Evolutionary conservation across 1,140 invertebrate genomes (phyloP).

Genomic region (Ruditapes philippinarum): DNA sequence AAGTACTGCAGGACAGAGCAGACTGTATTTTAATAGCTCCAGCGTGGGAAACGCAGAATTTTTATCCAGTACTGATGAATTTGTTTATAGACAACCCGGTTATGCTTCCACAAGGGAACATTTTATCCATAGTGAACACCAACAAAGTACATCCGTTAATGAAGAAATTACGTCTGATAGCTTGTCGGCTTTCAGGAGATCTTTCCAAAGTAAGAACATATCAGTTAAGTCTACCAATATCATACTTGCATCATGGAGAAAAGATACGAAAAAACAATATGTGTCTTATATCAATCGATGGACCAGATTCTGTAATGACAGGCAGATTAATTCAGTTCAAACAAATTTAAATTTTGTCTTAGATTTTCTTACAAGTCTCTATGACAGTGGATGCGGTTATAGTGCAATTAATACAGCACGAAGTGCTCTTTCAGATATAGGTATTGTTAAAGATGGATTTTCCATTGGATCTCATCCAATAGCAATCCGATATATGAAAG

Average conservation of each 20-base stretch:
- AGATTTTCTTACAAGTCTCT: conserved; percentile 56
- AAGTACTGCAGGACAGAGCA: conserved; percentile 35
- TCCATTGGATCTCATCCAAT: background rate
- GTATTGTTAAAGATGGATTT: conserved; percentile 19
- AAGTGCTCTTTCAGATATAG: conserved; percentile 38
- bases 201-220: conserved; percentile 2
- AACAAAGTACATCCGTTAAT: conserved; percentile 27
- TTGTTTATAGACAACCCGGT: conserved; percentile 34
- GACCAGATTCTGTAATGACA: conserved; percentile 57
- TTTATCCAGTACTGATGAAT: conserved; percentile 37
- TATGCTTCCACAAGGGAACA: conserved; percentile 34
- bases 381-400: conserved; percentile 33
- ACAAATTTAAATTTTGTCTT: conserved; percentile 35
- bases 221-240: conserved; percentile 38
- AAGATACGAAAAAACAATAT: conserved; percentile 60
- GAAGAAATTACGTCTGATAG: conserved; percentile 43
- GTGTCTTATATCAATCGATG: conserved; percentile 21
- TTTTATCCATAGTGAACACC: conserved; percentile 2
- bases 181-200: conserved; percentile 61
- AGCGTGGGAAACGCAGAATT: conserved; percentile 57
- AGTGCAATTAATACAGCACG: conserved; percentile 61
- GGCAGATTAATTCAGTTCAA: conserved; percentile 38
- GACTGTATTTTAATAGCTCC: conserved; percentile 38
- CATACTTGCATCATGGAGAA: conserved; percentile 40
- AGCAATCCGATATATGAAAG: no score